Percentiles rank a stretch among this genome's conserved stretches.
These are phyloP conservation scores for Andricus grossulariae DNA, from an alignment of 1,140 invertebrate genomes.

Conservation along the genomic window DNA sequence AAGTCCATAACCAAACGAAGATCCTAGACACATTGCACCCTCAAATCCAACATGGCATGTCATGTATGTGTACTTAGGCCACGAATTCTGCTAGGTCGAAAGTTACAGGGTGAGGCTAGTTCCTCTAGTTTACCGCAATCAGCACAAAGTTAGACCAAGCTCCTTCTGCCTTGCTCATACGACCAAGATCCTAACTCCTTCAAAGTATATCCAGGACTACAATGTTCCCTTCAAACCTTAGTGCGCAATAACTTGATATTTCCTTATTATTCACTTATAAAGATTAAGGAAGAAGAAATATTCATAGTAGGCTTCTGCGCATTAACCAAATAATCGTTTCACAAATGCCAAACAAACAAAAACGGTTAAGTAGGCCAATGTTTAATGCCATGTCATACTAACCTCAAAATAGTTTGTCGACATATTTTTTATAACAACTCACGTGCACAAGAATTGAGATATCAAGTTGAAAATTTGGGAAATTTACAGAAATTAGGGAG, in stretches of 20 bases:
- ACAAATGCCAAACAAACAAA: no score
- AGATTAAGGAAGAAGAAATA: no score
- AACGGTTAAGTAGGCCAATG: no score
- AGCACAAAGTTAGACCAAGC: constrained; percentile 51
- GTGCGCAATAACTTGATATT: neutral
- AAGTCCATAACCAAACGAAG: constrained; percentile 36
- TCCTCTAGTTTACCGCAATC: constrained; percentile 57
- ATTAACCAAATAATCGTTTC: no score
- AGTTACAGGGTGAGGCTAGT: constrained; percentile 36
- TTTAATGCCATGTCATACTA: no score
- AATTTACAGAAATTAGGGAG: no score
- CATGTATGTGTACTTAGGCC: constrained; percentile 44
- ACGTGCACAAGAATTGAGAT: no score
- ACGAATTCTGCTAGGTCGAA: constrained; percentile 38
- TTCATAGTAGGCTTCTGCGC: no score
- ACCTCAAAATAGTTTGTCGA: no score
- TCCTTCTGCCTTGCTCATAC: constrained; percentile 23
- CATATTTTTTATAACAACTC: no score
- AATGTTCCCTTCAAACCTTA: neutral
- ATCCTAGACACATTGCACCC: constrained; percentile 37
- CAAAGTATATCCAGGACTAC: neutral
- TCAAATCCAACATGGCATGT: constrained; percentile 48
- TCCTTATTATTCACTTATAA: neutral
- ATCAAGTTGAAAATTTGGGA: no score
- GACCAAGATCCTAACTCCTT: constrained; percentile 23